Conservation (phyloP, 2,888 invertebrate genomes). For the Chrysolina americana region DNA sequence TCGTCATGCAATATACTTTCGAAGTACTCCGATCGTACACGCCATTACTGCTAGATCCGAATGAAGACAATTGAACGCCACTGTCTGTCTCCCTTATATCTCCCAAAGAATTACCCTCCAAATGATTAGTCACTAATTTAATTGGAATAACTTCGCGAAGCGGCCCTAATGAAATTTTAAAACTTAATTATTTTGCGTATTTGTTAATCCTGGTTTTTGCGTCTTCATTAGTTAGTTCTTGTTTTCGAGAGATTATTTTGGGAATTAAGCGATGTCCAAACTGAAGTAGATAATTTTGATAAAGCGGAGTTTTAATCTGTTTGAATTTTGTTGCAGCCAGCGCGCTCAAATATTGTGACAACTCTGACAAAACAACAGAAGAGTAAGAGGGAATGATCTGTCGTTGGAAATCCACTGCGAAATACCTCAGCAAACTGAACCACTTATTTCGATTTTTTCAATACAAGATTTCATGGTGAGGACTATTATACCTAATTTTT, state of each 20-base stretch:
- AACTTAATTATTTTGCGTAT: constrained; percentile 45
- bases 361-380: constrained; percentile 27
- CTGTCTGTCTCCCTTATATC: constrained; percentile 7
- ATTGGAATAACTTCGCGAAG: constrained; percentile 40
- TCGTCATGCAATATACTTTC: no score
- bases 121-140: constrained; percentile 45
- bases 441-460: not conserved
- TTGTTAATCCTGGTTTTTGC: constrained; percentile 37
- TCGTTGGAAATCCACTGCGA: not conserved
- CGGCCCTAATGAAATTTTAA: constrained; percentile 42
- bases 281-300: constrained; percentile 45
- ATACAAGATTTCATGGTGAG: no score
- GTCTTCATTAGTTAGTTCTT: constrained; percentile 34
- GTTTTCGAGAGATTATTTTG: constrained; percentile 38
- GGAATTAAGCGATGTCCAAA: constrained; percentile 44
- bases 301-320: constrained; percentile 44
- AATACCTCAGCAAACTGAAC: not conserved
- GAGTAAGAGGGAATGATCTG: not conserved
- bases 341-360: constrained; percentile 31
- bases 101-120: constrained; percentile 18
- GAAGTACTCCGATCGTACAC: no score
- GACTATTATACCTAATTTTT: no score
- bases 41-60: not conserved
- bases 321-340: constrained; percentile 40
- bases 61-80: not conserved